A percentile compares a stretch with the other conserved stretches of the same genome.
Evolutionary conservation across 2,797 vertebrate species (phyloP).

Genomic region (Galago senegalensis): DNA sequence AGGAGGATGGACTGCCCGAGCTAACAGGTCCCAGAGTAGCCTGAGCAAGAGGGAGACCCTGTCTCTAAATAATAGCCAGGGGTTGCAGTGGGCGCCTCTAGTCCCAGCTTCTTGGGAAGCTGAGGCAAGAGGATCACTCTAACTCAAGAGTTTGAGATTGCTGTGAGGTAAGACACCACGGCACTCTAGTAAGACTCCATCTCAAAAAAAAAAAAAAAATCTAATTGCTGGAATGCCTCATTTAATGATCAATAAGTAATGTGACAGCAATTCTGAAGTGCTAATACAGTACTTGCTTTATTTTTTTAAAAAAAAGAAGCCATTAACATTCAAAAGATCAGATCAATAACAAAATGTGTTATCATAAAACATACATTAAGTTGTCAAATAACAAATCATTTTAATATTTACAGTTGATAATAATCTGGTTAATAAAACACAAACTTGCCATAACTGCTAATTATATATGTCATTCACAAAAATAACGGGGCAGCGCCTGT

Average conservation of each 20-base stretch:
- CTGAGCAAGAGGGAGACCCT: background rate
- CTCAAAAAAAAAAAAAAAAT: too few species aligned
- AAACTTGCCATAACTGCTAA: conserved; percentile 76
- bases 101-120: too few species aligned
- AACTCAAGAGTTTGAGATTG: too few species aligned
- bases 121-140: too few species aligned
- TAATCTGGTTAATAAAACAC: conserved; percentile 87
- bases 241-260: conserved; percentile 71
- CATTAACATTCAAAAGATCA: conserved; percentile 78
- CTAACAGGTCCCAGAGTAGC: background rate
- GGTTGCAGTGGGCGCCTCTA: background rate
- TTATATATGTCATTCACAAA: conserved; percentile 83
- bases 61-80: background rate
- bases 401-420: conserved; percentile 83
- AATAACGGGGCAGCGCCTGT: background rate
- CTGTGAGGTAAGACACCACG: too few species aligned
- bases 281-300: conserved; percentile 53
- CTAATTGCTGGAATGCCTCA: conserved; percentile 62
- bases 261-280: conserved; percentile 68
- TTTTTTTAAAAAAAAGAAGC: conserved; percentile 55
- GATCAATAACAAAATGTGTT: conserved; percentile 72
- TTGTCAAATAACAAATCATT: conserved; percentile 80
- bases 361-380: conserved; percentile 73
- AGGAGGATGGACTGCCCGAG: background rate
- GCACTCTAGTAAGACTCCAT: too few species aligned